Percentiles rank a stretch among this genome's conserved stretches.
Conservation (phyloP, 2,113 vertebrate genomes). For the Cynoglossus semilaevis region DNA sequence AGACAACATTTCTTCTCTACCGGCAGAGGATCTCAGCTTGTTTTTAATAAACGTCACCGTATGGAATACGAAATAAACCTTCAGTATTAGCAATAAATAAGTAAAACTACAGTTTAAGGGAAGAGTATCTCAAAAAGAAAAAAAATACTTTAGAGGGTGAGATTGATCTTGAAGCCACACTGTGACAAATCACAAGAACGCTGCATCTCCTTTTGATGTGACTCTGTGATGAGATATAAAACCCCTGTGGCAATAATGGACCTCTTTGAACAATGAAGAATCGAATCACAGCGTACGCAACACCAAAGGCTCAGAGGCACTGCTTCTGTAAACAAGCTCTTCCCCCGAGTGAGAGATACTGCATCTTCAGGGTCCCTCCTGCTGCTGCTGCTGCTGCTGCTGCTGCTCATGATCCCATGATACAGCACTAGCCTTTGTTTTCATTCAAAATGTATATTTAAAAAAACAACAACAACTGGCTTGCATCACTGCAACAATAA, state of each 20-base stretch:
- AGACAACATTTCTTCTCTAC: no score
- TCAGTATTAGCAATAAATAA: no score
- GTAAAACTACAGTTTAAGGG: no score
- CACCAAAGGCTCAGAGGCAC: conserved; percentile 49
- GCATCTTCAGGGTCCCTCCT: conserved; percentile 18
- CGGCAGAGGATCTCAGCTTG: no score
- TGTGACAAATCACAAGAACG: conserved; percentile 37
- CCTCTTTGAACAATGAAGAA: conserved; percentile 68
- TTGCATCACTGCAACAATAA: no score
- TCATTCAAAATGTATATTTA: no score
- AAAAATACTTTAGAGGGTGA: no score
- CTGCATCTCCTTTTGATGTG: conserved; percentile 61
- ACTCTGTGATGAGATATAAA: conserved; percentile 62
- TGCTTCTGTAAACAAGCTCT: conserved; percentile 55
- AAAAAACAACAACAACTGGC: no score
- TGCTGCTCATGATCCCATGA: neutral
- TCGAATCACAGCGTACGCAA: conserved; percentile 47
- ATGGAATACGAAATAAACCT: no score
- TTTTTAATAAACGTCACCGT: no score
- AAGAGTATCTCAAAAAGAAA: no score
- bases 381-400: conserved; percentile 3
- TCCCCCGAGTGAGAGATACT: conserved; percentile 37
- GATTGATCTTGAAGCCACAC: conserved; percentile 34
- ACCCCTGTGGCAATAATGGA: conserved; percentile 59
- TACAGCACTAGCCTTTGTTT: neutral